A percentile compares a stretch with the other conserved stretches of the same genome.
These are phyloP conservation scores for Apteryx owenii DNA, from an alignment of 2,113 vertebrate genomes.

Conservation along the genomic window DNA sequence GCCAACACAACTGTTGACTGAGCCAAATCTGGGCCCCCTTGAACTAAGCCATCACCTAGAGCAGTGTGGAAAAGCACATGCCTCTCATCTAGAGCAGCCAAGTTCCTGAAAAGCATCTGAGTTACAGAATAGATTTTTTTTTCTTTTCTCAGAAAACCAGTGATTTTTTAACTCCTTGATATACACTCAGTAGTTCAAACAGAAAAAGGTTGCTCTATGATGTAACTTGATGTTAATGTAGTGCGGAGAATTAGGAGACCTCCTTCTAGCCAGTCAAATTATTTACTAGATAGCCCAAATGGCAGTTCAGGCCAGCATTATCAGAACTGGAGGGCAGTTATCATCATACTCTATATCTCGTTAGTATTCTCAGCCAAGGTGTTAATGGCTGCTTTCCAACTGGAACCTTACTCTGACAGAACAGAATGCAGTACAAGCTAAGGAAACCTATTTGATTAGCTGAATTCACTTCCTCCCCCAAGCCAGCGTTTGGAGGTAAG, in stretches of 20 bases:
- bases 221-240: not conserved
- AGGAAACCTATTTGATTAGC: not conserved
- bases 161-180: conserved; percentile 12
- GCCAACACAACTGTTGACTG: conserved; percentile 61
- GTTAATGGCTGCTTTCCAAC: conserved; percentile 48
- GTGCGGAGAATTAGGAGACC: not conserved
- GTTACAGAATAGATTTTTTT: not conserved
- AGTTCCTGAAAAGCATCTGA: conserved; percentile 72
- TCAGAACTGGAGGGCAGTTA: not conserved
- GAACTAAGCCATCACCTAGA: conserved; percentile 68
- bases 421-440: not conserved
- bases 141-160: not conserved
- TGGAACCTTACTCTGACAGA: not conserved
- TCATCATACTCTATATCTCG: not conserved
- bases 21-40: conserved; percentile 71
- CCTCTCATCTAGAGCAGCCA: conserved; percentile 40
- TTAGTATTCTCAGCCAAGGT: conserved; percentile 2
- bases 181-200: not conserved
- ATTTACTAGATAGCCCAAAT: not conserved
- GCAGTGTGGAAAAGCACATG: conserved; percentile 58
- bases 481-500: rapidly evolving
- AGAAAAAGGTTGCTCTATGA: not conserved
- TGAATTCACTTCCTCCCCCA: not conserved
- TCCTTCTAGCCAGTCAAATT: not conserved
- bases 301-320: not conserved